Base-by-base conservation (phyloP, 2,888 invertebrate species). In the Drosophila pegasa region DNA sequence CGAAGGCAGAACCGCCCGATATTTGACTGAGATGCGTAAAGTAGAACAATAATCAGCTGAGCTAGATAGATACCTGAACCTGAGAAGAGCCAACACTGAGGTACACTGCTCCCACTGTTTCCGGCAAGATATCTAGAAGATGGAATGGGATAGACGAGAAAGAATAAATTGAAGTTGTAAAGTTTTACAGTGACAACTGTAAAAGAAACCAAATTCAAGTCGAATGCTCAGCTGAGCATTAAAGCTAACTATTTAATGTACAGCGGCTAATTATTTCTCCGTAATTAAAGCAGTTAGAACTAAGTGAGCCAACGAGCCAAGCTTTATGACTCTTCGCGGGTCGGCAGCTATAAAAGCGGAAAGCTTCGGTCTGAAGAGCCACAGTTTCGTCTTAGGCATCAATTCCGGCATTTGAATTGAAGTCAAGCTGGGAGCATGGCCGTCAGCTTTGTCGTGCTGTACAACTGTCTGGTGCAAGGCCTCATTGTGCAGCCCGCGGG, bases 391-490 rank as follows among this genome's bases (percentile, higher is more conserved):
- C 31, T 33, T 9, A 33, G 29, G n/a, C 64, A 31, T 35, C 66
- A 20, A 20, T 38, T 55, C 47, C 3, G 2, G 18, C 29, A 52
- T 33, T 51, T 43, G 20, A 18, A 22, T 35, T 33, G 0, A 2
- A 27, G 31, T 37, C 18, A 3, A 22, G 18, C 25, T 52, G 37
- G 2, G 20, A 48, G 20, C 25, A 74, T 74, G 74, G 29, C 67
- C 16, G 60, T 18, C 27, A 71, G 18, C 37, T 55, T 71, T 29
- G 58, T 57, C 31, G 51, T 74, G 12, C 41, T 74, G 1, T 71
- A 76, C 51, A 71, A 71, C 51, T 50, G 66, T n/a, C 35, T 74
- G n/a, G 54, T 71, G 8, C 72, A 58, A 1, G 55, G 58, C 14
- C 33, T 74, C 5, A 35, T 55, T 18, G 20, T 51, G 9, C 35